Evolutionary conservation across 2,797 vertebrate genomes (phyloP).

Genomic region (Scomberomorus guttatus): DNA sequence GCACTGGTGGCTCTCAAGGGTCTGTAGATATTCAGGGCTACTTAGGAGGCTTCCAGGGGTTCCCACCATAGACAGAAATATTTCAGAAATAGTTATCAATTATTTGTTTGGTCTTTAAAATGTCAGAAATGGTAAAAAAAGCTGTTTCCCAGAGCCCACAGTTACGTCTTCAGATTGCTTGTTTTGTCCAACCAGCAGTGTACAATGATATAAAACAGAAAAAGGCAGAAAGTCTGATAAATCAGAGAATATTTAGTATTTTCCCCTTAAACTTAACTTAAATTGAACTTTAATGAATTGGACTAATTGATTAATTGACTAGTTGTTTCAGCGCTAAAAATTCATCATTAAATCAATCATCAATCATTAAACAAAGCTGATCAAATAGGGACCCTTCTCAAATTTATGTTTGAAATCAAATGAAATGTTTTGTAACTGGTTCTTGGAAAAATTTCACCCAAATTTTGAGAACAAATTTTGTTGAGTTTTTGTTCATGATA

Average conservation of each 20-base stretch:
- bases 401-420: background rate
- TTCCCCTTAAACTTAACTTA: no score
- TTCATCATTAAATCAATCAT: no score
- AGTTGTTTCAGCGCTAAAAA: no score
- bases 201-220: background rate
- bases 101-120: background rate
- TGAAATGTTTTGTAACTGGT: background rate
- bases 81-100: background rate
- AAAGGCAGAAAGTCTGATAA: no score
- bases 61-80: constrained; percentile 3
- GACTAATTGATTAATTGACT: background rate
- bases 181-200: no score
- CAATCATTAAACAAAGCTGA: background rate
- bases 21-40: constrained; percentile 1
- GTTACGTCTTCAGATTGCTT: background rate
- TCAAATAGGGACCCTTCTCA: no score
- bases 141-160: no score
- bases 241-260: no score
- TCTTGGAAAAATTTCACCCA: background rate
- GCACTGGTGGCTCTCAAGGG: background rate
- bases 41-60: constrained; percentile 3
- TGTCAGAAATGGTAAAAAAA: background rate
- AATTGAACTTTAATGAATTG: no score
- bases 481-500: background rate
- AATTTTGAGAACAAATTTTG: background rate